Percentiles rank a stretch among this genome's conserved stretches.
phyloP scores from a whole-genome alignment of 2,113 vertebrate species.

The Elephas maximus region DNA sequence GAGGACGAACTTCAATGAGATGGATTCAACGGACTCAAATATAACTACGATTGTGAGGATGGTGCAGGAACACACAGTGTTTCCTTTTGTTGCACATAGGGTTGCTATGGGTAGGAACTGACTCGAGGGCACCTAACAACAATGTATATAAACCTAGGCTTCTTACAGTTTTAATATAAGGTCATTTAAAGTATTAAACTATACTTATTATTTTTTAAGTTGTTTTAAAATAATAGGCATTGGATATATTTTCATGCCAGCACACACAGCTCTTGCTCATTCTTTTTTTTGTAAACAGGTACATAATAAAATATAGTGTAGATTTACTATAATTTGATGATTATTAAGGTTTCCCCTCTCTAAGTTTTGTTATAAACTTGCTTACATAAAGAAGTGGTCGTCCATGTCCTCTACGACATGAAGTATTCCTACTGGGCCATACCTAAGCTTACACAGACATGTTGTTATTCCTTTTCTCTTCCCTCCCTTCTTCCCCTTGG shows the following conservation, averaged over 20 bases:
- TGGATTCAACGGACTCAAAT: too few species aligned
- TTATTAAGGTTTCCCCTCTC: background rate
- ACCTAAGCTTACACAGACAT: background rate
- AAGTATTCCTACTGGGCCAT: background rate
- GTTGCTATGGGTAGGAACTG: too few species aligned
- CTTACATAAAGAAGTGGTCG: background rate
- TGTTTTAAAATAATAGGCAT: background rate
- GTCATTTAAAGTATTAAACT: background rate
- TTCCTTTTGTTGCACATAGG: too few species aligned
- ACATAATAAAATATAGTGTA: background rate
- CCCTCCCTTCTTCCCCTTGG: background rate
- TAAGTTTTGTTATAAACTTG: background rate
- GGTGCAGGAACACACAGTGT: too few species aligned
- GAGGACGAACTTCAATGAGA: too few species aligned
- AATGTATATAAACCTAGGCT: background rate
- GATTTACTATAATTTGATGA: background rate
- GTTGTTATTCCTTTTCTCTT: background rate
- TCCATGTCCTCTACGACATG: background rate
- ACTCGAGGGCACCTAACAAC: too few species aligned
- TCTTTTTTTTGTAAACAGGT: background rate
- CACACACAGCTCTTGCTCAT: background rate
- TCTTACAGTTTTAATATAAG: slow-evolving; percentile 2
- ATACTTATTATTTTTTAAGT: background rate
- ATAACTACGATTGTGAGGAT: too few species aligned
- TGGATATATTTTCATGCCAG: background rate